Evolutionary conservation across 2,888 invertebrate species (phyloP), one percentile per base, ranked within the genome.

Genomic region (Caenorhabditis becei): DNA sequence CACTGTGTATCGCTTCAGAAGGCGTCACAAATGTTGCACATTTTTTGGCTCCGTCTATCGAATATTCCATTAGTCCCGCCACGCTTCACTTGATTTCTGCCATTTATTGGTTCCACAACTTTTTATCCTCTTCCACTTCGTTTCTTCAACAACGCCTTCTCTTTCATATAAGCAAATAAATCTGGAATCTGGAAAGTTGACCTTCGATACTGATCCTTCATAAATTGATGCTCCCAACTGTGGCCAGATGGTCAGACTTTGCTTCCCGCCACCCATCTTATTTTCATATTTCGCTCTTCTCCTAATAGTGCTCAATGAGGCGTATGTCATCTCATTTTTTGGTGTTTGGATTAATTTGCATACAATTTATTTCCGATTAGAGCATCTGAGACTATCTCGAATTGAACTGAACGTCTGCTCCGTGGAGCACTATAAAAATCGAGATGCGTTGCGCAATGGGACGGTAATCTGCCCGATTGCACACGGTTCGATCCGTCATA

Each of bases 31-130:
- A 44, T 61, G 47, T 61, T 61, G 59, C 61, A 61, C 37, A 47
- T 41, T 47, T 61, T 61, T 61, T 61, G 44, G 47, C 24, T 16
- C n/a, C 41, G 8, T 16, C 20, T 53, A 65, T 74, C 35, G 66
- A 74, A 74, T 74, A 74, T 74, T 74, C 74, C 74, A 74, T 65
- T 66, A 66, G 74, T 56, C 24, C 32, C 23, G 51, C 51, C 41
- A 74, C 74, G 74, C 74, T 74, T 74, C 74, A 74, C 74, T 74
- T 74, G 59, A 66, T 59, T 74, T 59, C 58, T 65, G 44, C 53
- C 44, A 65, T 66, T 59, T 74, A 66, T 66, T 66, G 58, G 65
- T 44, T 24, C 11, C 3, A 11, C 63, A 62, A 54, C 71, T 71
- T 71, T 71, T 71, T 61, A 61, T 54, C 41, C 56, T 53, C 51